phyloP scores from a whole-genome alignment of 2,888 invertebrate genomes.

The Lasioglossum leucozonium region DNA sequence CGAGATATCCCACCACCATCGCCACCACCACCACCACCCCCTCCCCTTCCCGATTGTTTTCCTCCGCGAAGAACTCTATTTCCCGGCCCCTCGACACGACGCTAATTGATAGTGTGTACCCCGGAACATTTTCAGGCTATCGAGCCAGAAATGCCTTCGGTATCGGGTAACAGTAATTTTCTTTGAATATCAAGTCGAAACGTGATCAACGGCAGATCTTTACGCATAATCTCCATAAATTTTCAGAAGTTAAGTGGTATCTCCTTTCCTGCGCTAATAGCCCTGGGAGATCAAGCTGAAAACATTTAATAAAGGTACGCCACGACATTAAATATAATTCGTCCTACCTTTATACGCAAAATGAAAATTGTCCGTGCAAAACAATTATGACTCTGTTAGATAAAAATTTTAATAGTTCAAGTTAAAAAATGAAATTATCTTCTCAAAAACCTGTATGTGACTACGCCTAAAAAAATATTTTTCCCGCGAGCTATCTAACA shows the following conservation, averaged over 20 bases:
- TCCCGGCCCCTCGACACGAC: slow-evolving; percentile 18
- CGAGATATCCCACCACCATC: slow-evolving; percentile 35
- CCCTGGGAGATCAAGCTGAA: neutral
- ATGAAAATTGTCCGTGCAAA: neutral
- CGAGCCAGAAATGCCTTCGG: neutral
- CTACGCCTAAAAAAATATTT: too few species aligned
- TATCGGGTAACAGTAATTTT: neutral
- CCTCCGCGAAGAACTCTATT: slow-evolving; percentile 16
- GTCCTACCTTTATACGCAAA: neutral
- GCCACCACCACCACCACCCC: neutral
- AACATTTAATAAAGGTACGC: neutral
- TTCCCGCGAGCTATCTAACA: too few species aligned
- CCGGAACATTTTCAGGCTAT: neutral
- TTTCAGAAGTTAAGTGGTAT: neutral
- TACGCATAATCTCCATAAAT: neutral
- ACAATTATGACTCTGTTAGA: too few species aligned
- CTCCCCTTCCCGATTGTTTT: slow-evolving; percentile 12
- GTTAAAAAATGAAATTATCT: too few species aligned
- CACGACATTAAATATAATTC: neutral
- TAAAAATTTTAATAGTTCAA: too few species aligned
- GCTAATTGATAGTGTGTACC: neutral
- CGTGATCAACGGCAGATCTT: neutral
- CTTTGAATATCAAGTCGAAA: neutral
- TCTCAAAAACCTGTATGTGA: too few species aligned
- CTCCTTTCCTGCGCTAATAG: neutral